Evolutionary conservation across 1,140 invertebrate genomes (phyloP).

Genomic region (Triops longicaudatus): DNA sequence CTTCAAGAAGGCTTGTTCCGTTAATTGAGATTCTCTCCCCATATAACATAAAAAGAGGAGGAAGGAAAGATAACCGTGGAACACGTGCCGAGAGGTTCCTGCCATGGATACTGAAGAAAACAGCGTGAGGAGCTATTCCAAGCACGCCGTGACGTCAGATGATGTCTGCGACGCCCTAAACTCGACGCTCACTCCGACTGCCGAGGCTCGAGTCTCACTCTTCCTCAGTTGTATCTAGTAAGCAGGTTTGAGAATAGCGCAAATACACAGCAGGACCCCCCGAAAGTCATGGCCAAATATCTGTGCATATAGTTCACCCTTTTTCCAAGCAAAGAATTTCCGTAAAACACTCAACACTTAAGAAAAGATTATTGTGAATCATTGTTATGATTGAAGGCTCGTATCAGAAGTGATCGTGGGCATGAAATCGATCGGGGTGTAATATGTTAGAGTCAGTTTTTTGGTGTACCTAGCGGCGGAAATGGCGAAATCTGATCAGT

Average conservation of each 20-base stretch:
- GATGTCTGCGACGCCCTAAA: constrained; percentile 5
- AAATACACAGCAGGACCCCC: neutral
- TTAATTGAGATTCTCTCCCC: neutral
- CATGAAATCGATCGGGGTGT: neutral
- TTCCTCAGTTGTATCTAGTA: neutral
- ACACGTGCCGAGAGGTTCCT: constrained; percentile 6
- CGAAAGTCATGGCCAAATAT: neutral
- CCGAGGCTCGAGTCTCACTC: neutral
- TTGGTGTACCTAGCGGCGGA: neutral
- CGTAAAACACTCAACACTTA: neutral
- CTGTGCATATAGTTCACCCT: neutral
- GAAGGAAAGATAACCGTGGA: neutral
- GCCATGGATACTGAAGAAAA: neutral
- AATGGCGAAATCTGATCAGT: neutral
- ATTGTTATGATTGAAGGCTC: neutral
- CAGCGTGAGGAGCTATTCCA: constrained; percentile 11
- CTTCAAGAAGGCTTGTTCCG: too few relatives aligned
- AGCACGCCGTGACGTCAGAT: neutral
- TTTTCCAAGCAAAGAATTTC: neutral
- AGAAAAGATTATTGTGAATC: neutral
- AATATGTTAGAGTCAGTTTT: neutral
- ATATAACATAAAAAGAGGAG: neutral
- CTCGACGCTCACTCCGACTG: neutral
- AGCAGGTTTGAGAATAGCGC: neutral
- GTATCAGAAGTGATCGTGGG: neutral